Evolutionary conservation across 2,113 vertebrate genomes (phyloP).

Genomic region (Isichthys henryi): DNA sequence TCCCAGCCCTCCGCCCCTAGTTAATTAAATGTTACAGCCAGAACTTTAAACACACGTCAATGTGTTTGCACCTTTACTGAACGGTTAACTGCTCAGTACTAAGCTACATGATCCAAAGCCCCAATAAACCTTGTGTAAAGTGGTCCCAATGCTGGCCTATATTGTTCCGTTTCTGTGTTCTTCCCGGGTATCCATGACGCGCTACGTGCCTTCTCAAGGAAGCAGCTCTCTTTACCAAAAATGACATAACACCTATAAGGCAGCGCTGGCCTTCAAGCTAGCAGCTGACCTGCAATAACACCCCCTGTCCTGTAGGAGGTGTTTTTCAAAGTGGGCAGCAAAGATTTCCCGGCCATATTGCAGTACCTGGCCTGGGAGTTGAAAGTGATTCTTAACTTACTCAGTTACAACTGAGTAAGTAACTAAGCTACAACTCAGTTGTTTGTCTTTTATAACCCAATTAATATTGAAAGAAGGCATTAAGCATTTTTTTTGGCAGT

Average conservation of each 20-base stretch:
- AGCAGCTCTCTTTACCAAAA: not conserved
- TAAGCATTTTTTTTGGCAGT: not conserved
- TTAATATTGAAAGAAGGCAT: not conserved
- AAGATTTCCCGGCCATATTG: not conserved
- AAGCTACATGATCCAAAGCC: not conserved
- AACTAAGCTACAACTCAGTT: not conserved
- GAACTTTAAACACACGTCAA: constrained; percentile 35
- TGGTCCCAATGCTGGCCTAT: not conserved
- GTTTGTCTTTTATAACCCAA: not conserved
- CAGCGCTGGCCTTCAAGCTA: not conserved
- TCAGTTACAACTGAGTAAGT: no score
- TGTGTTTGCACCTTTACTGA: constrained; percentile 30
- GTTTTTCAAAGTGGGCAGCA: not conserved
- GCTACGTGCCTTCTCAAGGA: not conserved
- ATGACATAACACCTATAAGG: not conserved
- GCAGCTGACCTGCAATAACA: not conserved
- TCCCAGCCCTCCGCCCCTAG: not conserved
- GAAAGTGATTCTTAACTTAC: not conserved
- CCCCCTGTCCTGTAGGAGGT: not conserved
- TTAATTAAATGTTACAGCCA: constrained; percentile 38
- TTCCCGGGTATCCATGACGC: no score
- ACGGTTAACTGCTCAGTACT: not conserved
- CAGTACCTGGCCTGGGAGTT: not conserved
- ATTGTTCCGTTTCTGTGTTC: no score
- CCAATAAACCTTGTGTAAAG: not conserved